Base-by-base conservation (phyloP, 2,113 vertebrate genomes). In the Ondatra zibethicus region DNA sequence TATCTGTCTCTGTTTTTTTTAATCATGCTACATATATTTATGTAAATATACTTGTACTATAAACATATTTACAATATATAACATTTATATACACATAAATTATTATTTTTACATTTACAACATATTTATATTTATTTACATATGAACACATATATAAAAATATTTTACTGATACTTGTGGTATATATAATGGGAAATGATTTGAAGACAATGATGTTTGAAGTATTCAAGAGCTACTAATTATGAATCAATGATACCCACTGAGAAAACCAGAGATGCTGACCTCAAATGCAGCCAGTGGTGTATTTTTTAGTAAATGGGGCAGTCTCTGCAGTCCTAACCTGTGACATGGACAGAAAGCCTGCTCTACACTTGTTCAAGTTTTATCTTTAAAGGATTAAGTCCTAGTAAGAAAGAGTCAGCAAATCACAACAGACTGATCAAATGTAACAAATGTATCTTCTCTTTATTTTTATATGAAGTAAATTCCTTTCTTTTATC, bases 381-480 rank as follows among this genome's bases (percentile, higher is more conserved):
- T 91, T 95, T 91, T 78, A 75, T 47, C 39, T 36, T 84, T 42
- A 33, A 87, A 80, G 65, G 42, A 89, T 76, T 50, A 80, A 45
- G 29, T 6, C 0, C 3, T 3, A 73, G 4, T 85, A 76, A 86
- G n/a, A 81, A 85, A 80, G 29, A 70, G 12, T 47, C 3, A 88
- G 58, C 11, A 89, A 76, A 82, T 66, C 8, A 65, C 31, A 91
- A 55, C 23, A 65, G 61, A 95, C 84, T 3, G 55, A 50, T 78
- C 7, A 80, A 75, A 1, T 13, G 70, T 84, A 90, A 90, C 2
- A 19, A 91, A 85, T 80, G 77, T 61, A 76, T 77, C 5, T 55
- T 4, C 7, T 47, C 92, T 39, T 82, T 58, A 58, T 82, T 91
- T 52, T 47, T 23, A 29, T 85, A 80, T 55, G 42, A 81, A 93